Percentiles rank a stretch among this genome's conserved stretches.
Conservation (phyloP, 2,113 vertebrate species). For the Martes martes region DNA sequence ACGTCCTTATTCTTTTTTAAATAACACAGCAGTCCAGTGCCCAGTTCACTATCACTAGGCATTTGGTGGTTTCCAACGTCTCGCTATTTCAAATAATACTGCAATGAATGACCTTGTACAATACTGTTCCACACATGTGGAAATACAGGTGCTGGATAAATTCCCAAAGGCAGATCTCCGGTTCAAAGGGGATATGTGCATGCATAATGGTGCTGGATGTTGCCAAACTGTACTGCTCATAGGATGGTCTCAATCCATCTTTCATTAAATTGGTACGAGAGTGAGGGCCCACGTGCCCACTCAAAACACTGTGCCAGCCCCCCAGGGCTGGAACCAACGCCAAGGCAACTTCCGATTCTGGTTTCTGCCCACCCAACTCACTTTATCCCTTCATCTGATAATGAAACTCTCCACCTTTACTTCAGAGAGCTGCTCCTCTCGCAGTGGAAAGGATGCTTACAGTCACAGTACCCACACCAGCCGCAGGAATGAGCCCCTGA, state of each 20-base stretch:
- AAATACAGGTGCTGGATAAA: background rate
- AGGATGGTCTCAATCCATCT: background rate
- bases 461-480: background rate
- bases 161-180: background rate
- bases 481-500: background rate
- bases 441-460: background rate
- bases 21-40: background rate
- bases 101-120: background rate
- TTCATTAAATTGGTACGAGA: background rate
- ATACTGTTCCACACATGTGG: background rate
- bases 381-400: background rate
- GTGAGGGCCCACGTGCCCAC: background rate
- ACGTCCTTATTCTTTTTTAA: background rate
- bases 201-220: background rate
- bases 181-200: background rate
- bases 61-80: background rate
- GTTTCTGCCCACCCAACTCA: background rate
- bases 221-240: background rate
- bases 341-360: background rate
- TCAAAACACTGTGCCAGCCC: background rate
- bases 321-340: background rate
- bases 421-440: background rate
- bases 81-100: background rate
- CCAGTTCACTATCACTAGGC: background rate
- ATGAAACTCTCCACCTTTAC: background rate